Base-by-base conservation (phyloP, 2,113 vertebrate species). In the Thymallus thymallus region DNA sequence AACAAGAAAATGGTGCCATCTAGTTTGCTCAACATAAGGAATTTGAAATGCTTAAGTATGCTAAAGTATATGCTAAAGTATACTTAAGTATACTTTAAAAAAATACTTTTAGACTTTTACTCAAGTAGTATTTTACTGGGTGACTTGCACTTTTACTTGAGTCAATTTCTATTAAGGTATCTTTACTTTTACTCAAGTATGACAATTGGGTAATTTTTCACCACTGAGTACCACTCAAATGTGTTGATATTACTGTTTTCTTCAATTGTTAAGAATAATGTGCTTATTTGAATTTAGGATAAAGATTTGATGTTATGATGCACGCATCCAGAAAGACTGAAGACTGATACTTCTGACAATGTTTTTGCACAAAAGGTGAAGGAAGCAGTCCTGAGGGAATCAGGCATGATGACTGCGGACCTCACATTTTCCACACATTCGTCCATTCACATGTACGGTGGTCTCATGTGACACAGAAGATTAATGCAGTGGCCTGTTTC, bases 401-500 rank as follows among this genome's bases (percentile, higher is more conserved):
- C 56, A 22, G n/a, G 56, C n/a, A 22, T 22, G 5, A 60, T 22
- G 18, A 60, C n/a, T 22, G n/a, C 2, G 10, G n/a, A 6, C 56
- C n/a, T 60, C 56, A 60, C 26, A 32, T 61, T 78, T 79, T 83
- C 76, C 69, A 55, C 69, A 45, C 16, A 58, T 22, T 48, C 13
- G 67, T 78, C 67, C 26, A 30, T 71, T 85, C 61, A 56, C 79
- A 77, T 83, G 77, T 62, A 60, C 14, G 16, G 71, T 20, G 70
- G 14, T 26, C 61, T 74, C 71, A 79, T 41, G 69, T 79, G 73
- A 77, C 77, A 69, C 58, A 69, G 67, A 78, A 71, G 75, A 74
- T 69, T 68, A 87, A 5, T 20, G 12, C 76, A 5, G 73, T 72
- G 12, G 56, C 51, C 83, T 88, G 86, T 75, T 85, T 76, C 77